Percentiles rank a stretch among this genome's conserved stretches.
Conservation (phyloP, 2,888 invertebrate species). For the Ptychoptera contaminata region DNA sequence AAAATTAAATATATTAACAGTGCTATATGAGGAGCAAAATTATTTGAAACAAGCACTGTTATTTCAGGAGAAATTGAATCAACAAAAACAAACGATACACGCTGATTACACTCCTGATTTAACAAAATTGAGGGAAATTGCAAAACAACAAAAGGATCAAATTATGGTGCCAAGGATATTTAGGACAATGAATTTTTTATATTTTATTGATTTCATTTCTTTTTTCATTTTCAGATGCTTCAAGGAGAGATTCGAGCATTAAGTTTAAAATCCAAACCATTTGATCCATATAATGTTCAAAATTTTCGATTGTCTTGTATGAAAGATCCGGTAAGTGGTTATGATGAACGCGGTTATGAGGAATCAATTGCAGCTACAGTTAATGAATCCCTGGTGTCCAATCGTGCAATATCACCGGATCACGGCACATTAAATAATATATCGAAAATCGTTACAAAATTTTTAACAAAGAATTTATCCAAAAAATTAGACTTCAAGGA, state of each 20-base stretch:
- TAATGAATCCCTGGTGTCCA: constrained; percentile 16
- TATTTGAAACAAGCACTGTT: constrained; percentile 30
- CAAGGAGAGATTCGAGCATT: constrained; percentile 25
- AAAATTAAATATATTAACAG: constrained; percentile 35
- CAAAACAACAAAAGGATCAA: constrained; percentile 32
- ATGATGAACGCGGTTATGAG: constrained; percentile 12
- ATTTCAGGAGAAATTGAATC: constrained; percentile 19
- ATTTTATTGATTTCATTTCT: no score
- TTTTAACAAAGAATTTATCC: constrained; percentile 18
- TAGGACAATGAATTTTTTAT: background rate
- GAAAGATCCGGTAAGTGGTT: constrained; percentile 11
- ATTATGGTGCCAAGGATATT: constrained; percentile 29
- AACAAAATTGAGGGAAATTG: constrained; percentile 20
- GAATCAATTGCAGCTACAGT: constrained; percentile 15
- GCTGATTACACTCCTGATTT: constrained; percentile 16
- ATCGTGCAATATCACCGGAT: constrained; percentile 12
- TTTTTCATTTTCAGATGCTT: constrained; percentile 16
- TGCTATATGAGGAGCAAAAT: constrained; percentile 38
- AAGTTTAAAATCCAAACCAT: constrained; percentile 24
- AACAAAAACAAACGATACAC: background rate
- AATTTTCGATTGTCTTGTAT: constrained; percentile 6
- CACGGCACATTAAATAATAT: constrained; percentile 21
- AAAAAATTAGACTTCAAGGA: constrained; percentile 17
- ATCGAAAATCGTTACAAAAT: constrained; percentile 22
- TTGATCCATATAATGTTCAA: constrained; percentile 15